Evolutionary conservation across 2,888 invertebrate genomes (phyloP).

Genomic region (Agrilus biguttatus): DNA sequence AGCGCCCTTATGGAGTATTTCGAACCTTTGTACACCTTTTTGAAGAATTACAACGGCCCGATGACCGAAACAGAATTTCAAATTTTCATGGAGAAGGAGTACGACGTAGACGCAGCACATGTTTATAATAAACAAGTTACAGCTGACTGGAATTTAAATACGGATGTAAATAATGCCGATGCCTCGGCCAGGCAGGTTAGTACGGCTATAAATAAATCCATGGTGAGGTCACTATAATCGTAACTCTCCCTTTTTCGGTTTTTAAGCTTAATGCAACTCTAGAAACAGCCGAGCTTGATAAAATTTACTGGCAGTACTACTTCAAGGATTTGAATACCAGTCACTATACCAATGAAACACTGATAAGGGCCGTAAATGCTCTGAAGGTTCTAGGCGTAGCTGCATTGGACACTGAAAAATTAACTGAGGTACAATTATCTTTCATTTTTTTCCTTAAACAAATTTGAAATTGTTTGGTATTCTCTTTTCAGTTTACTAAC

Average conservation of each 20-base stretch:
- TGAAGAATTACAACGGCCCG: conserved; percentile 15
- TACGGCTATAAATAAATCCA: neutral
- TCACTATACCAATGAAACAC: conserved; percentile 25
- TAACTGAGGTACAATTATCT: conserved; percentile 20
- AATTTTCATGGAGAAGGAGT: conserved; percentile 12
- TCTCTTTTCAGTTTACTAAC: conserved; percentile 16
- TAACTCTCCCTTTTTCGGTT: too few species aligned
- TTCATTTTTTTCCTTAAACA: neutral
- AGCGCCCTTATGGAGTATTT: conserved; percentile 42
- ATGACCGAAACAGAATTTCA: conserved; percentile 12
- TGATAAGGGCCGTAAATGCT: conserved; percentile 30
- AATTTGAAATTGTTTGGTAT: conserved; percentile 7
- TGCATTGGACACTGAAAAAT: conserved; percentile 25
- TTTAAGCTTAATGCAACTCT: conserved; percentile 16
- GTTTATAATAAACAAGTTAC: conserved; percentile 21
- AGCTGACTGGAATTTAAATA: conserved; percentile 25
- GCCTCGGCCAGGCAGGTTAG: conserved; percentile 16
- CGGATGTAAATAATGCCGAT: conserved; percentile 20
- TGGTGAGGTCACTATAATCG: too few species aligned
- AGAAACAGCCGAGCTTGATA: conserved; percentile 21
- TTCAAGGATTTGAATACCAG: conserved; percentile 22
- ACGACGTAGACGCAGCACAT: conserved; percentile 15
- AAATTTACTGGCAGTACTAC: conserved; percentile 27
- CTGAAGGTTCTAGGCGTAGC: conserved; percentile 33
- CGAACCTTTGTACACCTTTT: conserved; percentile 38